Conservation (phyloP, 2,797 vertebrate genomes). For the Oreochromis grahami region DNA sequence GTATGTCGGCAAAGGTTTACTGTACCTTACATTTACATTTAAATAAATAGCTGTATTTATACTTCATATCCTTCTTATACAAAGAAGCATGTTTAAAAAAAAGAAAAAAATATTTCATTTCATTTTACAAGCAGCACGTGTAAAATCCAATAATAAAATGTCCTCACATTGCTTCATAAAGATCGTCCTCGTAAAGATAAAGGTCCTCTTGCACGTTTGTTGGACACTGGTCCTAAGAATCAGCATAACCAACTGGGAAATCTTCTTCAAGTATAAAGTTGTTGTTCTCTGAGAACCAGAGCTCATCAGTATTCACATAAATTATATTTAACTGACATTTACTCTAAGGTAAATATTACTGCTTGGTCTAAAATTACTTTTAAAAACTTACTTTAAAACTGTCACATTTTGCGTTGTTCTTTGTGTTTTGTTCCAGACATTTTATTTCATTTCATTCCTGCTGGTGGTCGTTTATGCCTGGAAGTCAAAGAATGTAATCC, state of each 20-base stretch:
- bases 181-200: background rate
- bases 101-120: background rate
- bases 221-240: background rate
- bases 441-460: conserved; percentile 78
- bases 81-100: background rate
- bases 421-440: conserved; percentile 68
- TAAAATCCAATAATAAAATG: background rate
- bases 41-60: background rate
- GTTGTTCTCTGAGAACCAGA: background rate
- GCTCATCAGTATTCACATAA: background rate
- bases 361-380: background rate
- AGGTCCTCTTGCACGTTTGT: background rate
- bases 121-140: background rate
- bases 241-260: background rate
- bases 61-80: background rate
- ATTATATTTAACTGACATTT: background rate
- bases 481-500: conserved; percentile 64
- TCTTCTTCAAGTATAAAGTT: background rate
- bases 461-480: conserved; percentile 79
- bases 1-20: background rate
- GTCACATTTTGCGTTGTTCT: background rate
- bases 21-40: background rate
- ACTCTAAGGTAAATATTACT: background rate
- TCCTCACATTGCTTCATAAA: background rate
- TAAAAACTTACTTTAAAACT: too few relatives aligned